Base-by-base conservation (phyloP, 2,797 vertebrate species). In the Protonibea diacanthus region DNA sequence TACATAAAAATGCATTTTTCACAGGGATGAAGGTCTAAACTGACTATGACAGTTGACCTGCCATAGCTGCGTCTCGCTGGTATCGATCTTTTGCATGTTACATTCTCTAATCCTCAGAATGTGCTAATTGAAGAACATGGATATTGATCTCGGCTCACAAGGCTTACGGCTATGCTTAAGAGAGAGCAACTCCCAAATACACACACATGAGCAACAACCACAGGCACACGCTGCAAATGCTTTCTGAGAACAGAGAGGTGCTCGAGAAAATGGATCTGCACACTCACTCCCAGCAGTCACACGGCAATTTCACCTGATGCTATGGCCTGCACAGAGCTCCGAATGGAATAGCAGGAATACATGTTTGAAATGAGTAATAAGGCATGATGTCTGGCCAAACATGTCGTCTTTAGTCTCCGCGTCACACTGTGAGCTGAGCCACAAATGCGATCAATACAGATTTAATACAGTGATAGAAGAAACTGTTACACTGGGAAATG, bases 111-210 rank as follows among this genome's bases (percentile, higher is more conserved):
- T 81, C 71, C 52, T 74, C 61, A 79, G 33, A 74, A 66, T 20
- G 62, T 83, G 70, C 68, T 83, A 76, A 89, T 74, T 82, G 63
- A 58, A 80, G 72, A 87, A 76, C 81, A 78, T 76, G 65, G 66
- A 29, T 82, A 86, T 85, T 60, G 83, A 90, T 83, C 61, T 53
- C 45, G 79, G 27, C 66, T 74, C 60, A 44, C 78, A 67, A 80
- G 29, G 33, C 68, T 73, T 76, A 48, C 20, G 14, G 47, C 52
- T 27, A 63, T 44, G 76, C 58, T 64, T 56, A 65, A 70, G 38
- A 73, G 57, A 70, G n/a, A 75, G 29, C 15, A 20, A 27, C 52
- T 66, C 60, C 23, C 27, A 66, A 25, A 58, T 14, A 62, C 38
- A 68, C 42, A 57, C 9, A n/a, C 38, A 57, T 6, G 44, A 48